Conservation (phyloP, 2,888 invertebrate genomes). For the Pseudococcus jackbeardsleyi region DNA sequence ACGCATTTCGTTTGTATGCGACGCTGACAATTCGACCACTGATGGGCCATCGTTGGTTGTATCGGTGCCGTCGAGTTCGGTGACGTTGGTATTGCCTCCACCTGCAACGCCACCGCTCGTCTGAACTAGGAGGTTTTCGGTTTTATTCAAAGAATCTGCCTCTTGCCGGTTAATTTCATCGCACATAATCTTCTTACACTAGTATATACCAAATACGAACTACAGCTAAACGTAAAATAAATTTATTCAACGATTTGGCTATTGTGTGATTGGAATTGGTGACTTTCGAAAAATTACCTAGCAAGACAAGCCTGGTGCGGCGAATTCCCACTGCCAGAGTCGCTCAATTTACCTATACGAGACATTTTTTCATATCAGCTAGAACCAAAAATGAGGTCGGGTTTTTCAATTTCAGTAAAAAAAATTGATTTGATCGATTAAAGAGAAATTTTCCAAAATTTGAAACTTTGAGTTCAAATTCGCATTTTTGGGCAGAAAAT, state of each 20-base stretch:
- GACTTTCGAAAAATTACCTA: not conserved
- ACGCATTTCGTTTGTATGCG: not conserved
- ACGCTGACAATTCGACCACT: not conserved
- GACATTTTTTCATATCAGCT: no score
- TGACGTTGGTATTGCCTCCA: not conserved
- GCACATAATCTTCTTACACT: conserved; percentile 30
- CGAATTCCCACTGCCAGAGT: no score
- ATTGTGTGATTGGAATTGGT: not conserved
- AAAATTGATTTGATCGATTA: no score
- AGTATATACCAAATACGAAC: not conserved
- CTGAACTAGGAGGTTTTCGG: not conserved
- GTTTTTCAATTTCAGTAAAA: no score
- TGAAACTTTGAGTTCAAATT: no score
- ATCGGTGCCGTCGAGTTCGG: not conserved
- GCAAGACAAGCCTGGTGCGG: not conserved
- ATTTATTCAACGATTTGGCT: not conserved
- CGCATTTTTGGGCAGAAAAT: no score
- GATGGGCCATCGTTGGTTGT: not conserved
- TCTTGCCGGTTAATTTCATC: not conserved
- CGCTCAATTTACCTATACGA: no score
- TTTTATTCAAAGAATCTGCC: not conserved
- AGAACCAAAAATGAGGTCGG: no score
- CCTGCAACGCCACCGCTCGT: not conserved
- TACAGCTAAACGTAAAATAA: not conserved
- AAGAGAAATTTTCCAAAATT: no score